Conservation (phyloP, 2,113 vertebrate species). For the Cisticola juncidis region DNA sequence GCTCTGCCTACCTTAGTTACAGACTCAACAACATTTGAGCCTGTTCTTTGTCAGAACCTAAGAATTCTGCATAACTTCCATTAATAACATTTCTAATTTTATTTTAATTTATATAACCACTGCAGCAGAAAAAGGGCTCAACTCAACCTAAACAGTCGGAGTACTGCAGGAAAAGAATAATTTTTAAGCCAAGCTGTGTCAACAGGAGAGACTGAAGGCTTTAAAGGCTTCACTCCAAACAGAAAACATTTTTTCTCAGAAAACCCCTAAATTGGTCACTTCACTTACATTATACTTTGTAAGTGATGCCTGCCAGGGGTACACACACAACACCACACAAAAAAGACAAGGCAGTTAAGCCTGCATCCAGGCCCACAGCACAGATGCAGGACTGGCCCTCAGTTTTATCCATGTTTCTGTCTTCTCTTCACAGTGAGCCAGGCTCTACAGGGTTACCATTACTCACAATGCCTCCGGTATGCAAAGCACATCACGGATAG, state of each 20-base stretch:
- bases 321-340: rapidly evolving
- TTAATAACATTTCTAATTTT: slow-evolving; percentile 25
- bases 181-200: not conserved
- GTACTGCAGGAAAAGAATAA: not conserved
- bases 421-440: not conserved
- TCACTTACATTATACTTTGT: not conserved
- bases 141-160: not conserved
- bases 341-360: not conserved
- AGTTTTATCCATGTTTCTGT: not conserved
- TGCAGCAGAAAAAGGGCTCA: not conserved
- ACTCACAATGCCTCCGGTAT: not conserved
- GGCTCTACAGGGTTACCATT: not conserved
- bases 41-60: not conserved
- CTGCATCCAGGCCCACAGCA: rapidly evolving
- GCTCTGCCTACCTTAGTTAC: slow-evolving; percentile 6
- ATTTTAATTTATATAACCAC: not conserved
- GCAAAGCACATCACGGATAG: not conserved
- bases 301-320: not conserved
- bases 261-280: not conserved
- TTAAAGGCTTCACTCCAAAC: not conserved
- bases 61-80: slow-evolving; percentile 3
- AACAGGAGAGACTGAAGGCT: not conserved
- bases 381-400: not conserved
- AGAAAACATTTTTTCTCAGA: not conserved
- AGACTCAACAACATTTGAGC: not conserved